Percentiles rank a stretch among this genome's conserved stretches.
Conservation (phyloP, 2,888 invertebrate species). For the Caenorhabditis japonica region DNA sequence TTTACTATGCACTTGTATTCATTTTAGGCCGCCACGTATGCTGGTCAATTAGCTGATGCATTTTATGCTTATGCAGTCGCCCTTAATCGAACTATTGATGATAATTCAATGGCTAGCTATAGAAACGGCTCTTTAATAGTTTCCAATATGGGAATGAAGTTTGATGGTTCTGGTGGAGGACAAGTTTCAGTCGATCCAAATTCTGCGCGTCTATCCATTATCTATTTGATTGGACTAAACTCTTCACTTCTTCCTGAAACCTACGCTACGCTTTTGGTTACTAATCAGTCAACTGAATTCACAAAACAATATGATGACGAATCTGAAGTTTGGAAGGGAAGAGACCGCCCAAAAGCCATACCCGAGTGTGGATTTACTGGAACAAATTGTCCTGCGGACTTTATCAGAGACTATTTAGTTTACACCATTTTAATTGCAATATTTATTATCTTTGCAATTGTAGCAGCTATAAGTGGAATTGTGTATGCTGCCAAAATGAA, state of each 20-base stretch:
- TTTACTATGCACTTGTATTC: background rate
- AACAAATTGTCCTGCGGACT: constrained; percentile 49
- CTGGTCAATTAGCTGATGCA: constrained; percentile 53
- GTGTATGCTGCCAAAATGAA: constrained; percentile 49
- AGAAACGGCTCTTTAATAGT: constrained; percentile 37
- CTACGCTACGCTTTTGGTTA: constrained; percentile 35
- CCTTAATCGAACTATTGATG: constrained; percentile 36
- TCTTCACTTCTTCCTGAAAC: constrained; percentile 28
- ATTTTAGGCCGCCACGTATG: constrained; percentile 42
- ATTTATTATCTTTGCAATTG: constrained; percentile 48
- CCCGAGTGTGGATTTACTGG: constrained; percentile 60
- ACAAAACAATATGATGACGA: constrained; percentile 17
- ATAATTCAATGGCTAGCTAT: constrained; percentile 10
- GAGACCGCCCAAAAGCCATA: constrained; percentile 35
- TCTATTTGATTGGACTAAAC: constrained; percentile 50
- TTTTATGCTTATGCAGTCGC: constrained; percentile 53
- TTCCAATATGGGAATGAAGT: constrained; percentile 41
- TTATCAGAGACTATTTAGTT: constrained; percentile 54
- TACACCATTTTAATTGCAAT: constrained; percentile 49
- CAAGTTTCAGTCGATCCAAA: constrained; percentile 41
- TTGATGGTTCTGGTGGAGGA: constrained; percentile 32
- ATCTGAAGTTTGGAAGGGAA: constrained; percentile 37
- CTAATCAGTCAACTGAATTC: constrained; percentile 27
- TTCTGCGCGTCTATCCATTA: constrained; percentile 31
- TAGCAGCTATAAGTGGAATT: constrained; percentile 33